phyloP scores from a whole-genome alignment of 2,888 invertebrate genomes.

The Idaea straminata region DNA sequence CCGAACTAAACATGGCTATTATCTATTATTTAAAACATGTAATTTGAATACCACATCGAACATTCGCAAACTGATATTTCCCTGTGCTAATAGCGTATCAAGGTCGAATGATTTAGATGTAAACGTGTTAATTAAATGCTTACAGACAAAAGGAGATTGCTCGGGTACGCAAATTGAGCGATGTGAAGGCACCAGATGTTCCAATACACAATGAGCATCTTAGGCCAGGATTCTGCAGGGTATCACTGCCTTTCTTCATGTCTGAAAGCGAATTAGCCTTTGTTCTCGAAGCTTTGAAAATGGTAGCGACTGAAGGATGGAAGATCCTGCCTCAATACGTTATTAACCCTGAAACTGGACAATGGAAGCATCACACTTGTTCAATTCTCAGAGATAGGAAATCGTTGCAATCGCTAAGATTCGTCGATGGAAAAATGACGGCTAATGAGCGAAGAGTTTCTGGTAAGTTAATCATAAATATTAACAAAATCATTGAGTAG shows the following conservation, averaged over 20 bases:
- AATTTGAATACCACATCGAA: constrained; percentile 23
- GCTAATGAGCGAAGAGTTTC: constrained; percentile 86
- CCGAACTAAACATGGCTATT: neutral
- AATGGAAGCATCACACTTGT: constrained; percentile 93
- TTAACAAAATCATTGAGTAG: neutral
- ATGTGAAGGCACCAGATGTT: constrained; percentile 64
- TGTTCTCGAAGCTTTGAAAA: constrained; percentile 89
- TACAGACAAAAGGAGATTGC: constrained; percentile 72
- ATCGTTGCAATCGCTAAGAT: constrained; percentile 89
- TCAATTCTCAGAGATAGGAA: constrained; percentile 89
- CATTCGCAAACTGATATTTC: constrained; percentile 27
- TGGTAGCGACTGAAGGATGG: constrained; percentile 94
- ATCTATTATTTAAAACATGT: constrained; percentile 8
- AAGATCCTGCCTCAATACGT: constrained; percentile 92
- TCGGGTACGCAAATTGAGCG: constrained; percentile 64
- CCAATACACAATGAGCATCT: constrained; percentile 83
- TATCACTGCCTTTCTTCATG: constrained; percentile 93
- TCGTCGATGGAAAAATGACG: constrained; percentile 87
- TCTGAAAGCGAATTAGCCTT: constrained; percentile 89
- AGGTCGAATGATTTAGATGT: constrained; percentile 34
- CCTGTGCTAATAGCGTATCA: constrained; percentile 36
- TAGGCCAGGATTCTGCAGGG: constrained; percentile 91
- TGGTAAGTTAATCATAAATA: constrained; percentile 44
- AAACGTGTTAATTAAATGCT: constrained; percentile 31
- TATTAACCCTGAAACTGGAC: constrained; percentile 92